A percentile compares a stretch with the other conserved stretches of the same genome.
These are phyloP conservation scores for Thecocarcelia acutangulata DNA, from an alignment of 2,888 invertebrate genomes.

Conservation along the genomic window DNA sequence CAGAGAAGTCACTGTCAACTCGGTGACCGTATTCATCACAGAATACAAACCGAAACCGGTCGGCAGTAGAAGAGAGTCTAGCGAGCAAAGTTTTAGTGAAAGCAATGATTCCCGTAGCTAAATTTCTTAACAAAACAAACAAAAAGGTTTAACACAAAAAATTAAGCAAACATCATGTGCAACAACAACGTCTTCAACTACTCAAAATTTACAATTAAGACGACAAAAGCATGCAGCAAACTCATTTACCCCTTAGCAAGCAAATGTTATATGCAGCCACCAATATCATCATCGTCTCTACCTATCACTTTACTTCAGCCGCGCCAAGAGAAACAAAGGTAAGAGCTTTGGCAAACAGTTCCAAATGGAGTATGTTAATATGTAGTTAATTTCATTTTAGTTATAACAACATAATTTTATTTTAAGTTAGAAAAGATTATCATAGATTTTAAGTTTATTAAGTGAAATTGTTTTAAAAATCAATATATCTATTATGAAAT, in stretches of 20 bases:
- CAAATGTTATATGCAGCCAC: no score
- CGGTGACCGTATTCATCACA: conserved; percentile 97
- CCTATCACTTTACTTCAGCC: conserved; percentile 1
- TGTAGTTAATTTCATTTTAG: conserved; percentile 33
- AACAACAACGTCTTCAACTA: background rate
- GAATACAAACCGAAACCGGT: conserved; percentile 92
- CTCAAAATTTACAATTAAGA: conserved; percentile 4
- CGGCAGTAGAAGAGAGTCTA: conserved; percentile 80
- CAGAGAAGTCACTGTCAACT: conserved; percentile 97
- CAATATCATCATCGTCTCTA: no score
- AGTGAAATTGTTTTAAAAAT: background rate
- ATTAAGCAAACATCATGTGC: conserved; percentile 3
- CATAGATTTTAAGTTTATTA: conserved; percentile 30
- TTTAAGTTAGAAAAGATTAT: conserved; percentile 49
- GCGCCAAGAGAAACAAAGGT: conserved; percentile 23
- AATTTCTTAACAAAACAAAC: conserved; percentile 62
- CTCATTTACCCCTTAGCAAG: background rate
- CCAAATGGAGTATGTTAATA: conserved; percentile 24
- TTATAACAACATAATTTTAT: conserved; percentile 16
- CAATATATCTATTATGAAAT: background rate
- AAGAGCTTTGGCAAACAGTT: background rate
- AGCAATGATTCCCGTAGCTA: conserved; percentile 82
- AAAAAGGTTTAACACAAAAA: no score
- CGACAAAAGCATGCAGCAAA: background rate
- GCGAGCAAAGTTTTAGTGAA: conserved; percentile 82